Evolutionary conservation across 2,888 invertebrate genomes (phyloP), one percentile per base, ranked within the genome.

Genomic region (Caradrina clavipalpis): DNA sequence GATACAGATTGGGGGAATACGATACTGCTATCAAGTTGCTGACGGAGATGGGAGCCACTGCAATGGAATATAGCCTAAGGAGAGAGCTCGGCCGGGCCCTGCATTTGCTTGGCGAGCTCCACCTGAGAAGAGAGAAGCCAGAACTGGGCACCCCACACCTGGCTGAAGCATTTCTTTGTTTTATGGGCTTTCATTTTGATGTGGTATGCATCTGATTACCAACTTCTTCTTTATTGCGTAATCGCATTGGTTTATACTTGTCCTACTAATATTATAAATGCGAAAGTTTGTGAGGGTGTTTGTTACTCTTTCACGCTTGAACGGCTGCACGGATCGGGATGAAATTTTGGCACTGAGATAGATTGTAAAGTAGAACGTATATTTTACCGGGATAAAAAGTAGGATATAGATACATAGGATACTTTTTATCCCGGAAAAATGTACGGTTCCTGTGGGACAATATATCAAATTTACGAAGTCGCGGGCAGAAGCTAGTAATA

Each of bases 101-200:
- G 54, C 94, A 95, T 73, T 82, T 95, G 7, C 87, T 96, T 0
- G 96, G 96, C 1, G 96, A 96, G 63, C 84, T 96, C 42, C 94
- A 96, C 68, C 85, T 96, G 35, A 88, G 92, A 57, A 86, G 94
- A 6, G 95, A 94, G 58, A 86, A 86, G 35, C 95, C 96, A 0
- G 94, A 95, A 49, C 87, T 95, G 3, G 96, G 95, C 60, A 95
- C 96, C 0, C 93, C 93, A 53, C 94, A 95, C 75, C 85, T 96
- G 2, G 85, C 90, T 11, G 95, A 95, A 81, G 96, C 96, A 0
- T 96, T 96, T 63, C 81, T 88, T 53, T 95, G 95, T 75, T 95
- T 96, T 70, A 94, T 95, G 92, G 96, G 95, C 31, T 88, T 88
- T 53, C 85, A 80, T 31, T 92, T 90, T 83, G 86, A 89, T 74